phyloP scores from a whole-genome alignment of 2,797 vertebrate genomes.

The Tangara arthus region DNA sequence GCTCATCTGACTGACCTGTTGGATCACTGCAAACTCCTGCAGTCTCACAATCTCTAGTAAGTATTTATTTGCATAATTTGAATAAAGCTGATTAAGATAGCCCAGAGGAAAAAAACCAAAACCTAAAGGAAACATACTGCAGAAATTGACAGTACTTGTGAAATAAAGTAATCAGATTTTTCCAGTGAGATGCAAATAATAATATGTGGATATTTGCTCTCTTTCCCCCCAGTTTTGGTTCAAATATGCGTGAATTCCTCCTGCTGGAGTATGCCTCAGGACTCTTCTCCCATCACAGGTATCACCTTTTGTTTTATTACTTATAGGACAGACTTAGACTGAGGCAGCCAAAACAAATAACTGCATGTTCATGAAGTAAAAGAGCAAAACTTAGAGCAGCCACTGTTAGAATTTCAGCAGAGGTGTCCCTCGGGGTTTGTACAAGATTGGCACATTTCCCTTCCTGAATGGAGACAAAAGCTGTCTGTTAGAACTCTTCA shows the following conservation, averaged over 20 bases:
- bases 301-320: neutral
- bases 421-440: neutral
- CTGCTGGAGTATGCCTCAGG: slow-evolving; percentile 93
- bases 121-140: neutral
- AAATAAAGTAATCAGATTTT: neutral
- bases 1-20: slow-evolving; percentile 95
- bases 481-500: neutral
- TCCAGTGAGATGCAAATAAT: neutral
- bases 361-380: neutral
- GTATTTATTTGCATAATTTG: slow-evolving; percentile 32
- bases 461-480: neutral
- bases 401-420: neutral
- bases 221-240: slow-evolving; percentile 84
- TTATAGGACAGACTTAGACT: neutral
- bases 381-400: neutral
- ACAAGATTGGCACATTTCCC: neutral
- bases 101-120: neutral
- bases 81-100: neutral
- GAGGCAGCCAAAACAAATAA: neutral
- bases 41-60: slow-evolving; percentile 96
- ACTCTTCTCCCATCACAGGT: slow-evolving; percentile 96
- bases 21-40: slow-evolving; percentile 94
- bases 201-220: neutral
- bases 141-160: neutral
- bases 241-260: slow-evolving; percentile 95